phyloP scores from a whole-genome alignment of 1,140 invertebrate genomes.

The Coboldia fuscipes region DNA sequence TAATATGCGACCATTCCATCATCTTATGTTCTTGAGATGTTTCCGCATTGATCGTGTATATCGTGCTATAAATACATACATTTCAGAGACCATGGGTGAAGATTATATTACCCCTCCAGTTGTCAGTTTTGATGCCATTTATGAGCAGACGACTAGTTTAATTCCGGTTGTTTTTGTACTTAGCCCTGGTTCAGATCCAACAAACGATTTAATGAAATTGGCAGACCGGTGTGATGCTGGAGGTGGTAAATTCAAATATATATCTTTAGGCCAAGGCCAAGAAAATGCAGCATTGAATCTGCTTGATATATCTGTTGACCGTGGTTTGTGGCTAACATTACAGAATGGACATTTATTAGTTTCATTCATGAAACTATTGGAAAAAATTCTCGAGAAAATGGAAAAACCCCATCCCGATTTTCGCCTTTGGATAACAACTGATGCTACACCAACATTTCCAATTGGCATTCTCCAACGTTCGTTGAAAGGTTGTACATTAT shows the following conservation, averaged over 20 bases:
- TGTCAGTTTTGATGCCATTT: conserved; percentile 59
- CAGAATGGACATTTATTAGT: conserved; percentile 78
- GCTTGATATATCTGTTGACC: conserved; percentile 43
- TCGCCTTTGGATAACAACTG: conserved; percentile 79
- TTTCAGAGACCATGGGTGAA: conserved; percentile 60
- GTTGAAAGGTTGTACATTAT: conserved; percentile 41
- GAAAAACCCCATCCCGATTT: conserved; percentile 69
- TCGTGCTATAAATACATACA: conserved; percentile 53
- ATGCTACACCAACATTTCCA: conserved; percentile 58
- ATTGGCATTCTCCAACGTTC: conserved; percentile 73
- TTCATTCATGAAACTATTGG: conserved; percentile 53
- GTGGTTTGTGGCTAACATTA: conserved; percentile 74
- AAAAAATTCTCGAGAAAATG: conserved; percentile 60
- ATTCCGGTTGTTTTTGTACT: conserved; percentile 75
- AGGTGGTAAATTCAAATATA: conserved; percentile 50
- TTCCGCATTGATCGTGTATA: conserved; percentile 74
- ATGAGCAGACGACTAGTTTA: conserved; percentile 50
- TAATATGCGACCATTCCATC: conserved; percentile 25
- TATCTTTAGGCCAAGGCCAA: conserved; percentile 78
- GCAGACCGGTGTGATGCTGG: conserved; percentile 48
- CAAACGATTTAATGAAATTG: conserved; percentile 68
- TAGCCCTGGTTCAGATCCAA: conserved; percentile 72
- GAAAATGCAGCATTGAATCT: conserved; percentile 54
- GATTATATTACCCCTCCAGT: conserved; percentile 67
- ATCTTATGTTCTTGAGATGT: conserved; percentile 62